Evolutionary conservation across 2,888 invertebrate species (phyloP).

Genomic region (Melanostoma scalare): DNA sequence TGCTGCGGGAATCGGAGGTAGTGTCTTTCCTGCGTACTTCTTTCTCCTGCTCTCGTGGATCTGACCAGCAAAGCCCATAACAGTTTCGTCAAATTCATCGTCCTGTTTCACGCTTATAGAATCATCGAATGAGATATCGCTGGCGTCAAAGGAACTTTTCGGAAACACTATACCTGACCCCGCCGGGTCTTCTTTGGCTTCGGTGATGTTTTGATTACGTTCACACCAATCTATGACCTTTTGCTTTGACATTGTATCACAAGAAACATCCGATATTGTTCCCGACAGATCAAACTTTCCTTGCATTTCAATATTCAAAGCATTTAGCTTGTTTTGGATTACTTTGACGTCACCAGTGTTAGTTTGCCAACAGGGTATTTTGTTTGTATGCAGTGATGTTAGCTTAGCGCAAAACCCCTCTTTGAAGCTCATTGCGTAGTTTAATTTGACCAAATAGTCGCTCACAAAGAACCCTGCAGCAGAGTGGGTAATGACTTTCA

Average conservation of each 20-base stretch:
- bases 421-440: conserved; percentile 28
- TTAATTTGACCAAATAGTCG: conserved; percentile 71
- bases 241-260: conserved; percentile 73
- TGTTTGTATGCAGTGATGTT: conserved; percentile 53
- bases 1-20: conserved; percentile 65
- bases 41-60: conserved; percentile 66
- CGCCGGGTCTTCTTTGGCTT: conserved; percentile 8
- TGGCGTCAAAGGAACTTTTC: conserved; percentile 20
- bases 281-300: conserved; percentile 46
- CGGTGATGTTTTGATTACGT: conserved; percentile 72
- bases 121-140: conserved; percentile 75
- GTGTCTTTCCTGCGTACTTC: conserved; percentile 58
- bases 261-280: conserved; percentile 23
- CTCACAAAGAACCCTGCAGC: conserved; percentile 72
- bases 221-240: conserved; percentile 76
- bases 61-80: conserved; percentile 73
- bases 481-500: conserved; percentile 74
- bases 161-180: background rate
- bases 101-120: conserved; percentile 66
- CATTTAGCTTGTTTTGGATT: conserved; percentile 63
- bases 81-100: conserved; percentile 37
- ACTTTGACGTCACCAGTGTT: conserved; percentile 74
- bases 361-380: conserved; percentile 74
- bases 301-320: conserved; percentile 38
- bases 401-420: conserved; percentile 55